Base-by-base conservation (phyloP, 2,797 vertebrate genomes). In the Hyperoplus immaculatus region DNA sequence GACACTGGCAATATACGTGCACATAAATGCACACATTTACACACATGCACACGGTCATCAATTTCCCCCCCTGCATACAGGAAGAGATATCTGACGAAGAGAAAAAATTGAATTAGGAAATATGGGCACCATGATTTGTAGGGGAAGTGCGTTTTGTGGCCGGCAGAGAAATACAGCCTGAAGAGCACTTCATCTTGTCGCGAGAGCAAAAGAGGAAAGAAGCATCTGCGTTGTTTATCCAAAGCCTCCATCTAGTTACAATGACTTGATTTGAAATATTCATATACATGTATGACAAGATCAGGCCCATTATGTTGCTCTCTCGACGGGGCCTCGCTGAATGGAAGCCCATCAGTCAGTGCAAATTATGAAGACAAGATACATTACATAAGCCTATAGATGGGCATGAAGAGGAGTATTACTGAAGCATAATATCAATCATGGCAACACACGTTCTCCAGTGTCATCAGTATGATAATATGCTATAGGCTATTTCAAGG, bases 281-380 rank as follows among this genome's bases (percentile, higher is more conserved):
- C 92, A 94, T 92, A 93, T 88, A 92, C 87, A 92, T 91, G 91
- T 93, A 91, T 91, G 91, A 94, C 93, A 93, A 91, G 91, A 93
- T 93, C 90, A 88, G 82, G 76, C 77, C 91, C 90, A 94, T 93
- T 93, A 94, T 89, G 86, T 70, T 75, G 84, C 85, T 80, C 87
- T 90, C 88, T 89, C 87, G 66, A 78, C 64, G 59, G 86, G 91
- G 89, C 79, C 87, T 78, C 88, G 73, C 72, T 87, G 89, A 92
- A 92, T 90, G 82, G 84, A 86, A 87, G 85, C 58, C 83, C 90
- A 93, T 93, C 91, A 91, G 68, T 93, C 89, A 89, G 84, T 81
- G 85, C 88, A 90, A 93, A 94, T 93, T 88, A 94, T 90, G 85
- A 89, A 90, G 86, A 91, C 89, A 92, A 91, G 90, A 89, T 74